Base-by-base conservation (phyloP, 2,113 vertebrate genomes). In the Ptilonorhynchus violaceus region DNA sequence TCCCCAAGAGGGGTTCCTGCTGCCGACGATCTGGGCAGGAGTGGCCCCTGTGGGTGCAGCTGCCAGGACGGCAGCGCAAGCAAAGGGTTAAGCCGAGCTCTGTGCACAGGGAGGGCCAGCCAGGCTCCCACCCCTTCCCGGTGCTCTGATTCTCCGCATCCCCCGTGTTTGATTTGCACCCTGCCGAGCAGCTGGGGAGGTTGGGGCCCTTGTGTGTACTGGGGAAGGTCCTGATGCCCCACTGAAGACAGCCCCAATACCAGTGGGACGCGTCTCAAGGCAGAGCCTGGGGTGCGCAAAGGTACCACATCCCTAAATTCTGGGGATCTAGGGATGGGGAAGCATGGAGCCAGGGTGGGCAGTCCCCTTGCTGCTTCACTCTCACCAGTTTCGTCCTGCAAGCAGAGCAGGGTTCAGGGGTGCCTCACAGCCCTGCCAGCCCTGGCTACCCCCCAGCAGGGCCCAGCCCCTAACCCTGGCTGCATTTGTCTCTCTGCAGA, bases 131-230 rank as follows among this genome's bases (percentile, higher is more conserved):
- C 84, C 72, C 60, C 70, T 69, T 63, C 56, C 59, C n/a, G 11
- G 80, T 41, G 89, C 84, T 87, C 80, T 74, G 79, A 77, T 63
- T 90, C 64, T 73, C 58, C 0, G 0, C 35, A 59, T 84, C 74
- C 88, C 80, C 63, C 15, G 1, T 66, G 92, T 93, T 94, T 95
- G 86, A 83, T 75, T 93, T 96, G 81, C 88, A 68, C 83, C 83
- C 92, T 46, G 92, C 88, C 9, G 56, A 88, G 80, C 79, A 49
- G 79, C 79, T 12, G 11, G 59, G 63, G 50, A 44, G 67, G 55
- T 23, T 30, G 72, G 14, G 84, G 44, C 63, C 79, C 84, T 68
- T 35, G 16, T 49, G 63, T 22, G 35, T 70, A 63, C 49, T 49
- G 35, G 55, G 31, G 60, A 44, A 52, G 41, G 63, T 88, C 64